These are phyloP conservation scores for Trisateles emortualis DNA, from an alignment of 2,888 invertebrate species.

Conservation along the genomic window DNA sequence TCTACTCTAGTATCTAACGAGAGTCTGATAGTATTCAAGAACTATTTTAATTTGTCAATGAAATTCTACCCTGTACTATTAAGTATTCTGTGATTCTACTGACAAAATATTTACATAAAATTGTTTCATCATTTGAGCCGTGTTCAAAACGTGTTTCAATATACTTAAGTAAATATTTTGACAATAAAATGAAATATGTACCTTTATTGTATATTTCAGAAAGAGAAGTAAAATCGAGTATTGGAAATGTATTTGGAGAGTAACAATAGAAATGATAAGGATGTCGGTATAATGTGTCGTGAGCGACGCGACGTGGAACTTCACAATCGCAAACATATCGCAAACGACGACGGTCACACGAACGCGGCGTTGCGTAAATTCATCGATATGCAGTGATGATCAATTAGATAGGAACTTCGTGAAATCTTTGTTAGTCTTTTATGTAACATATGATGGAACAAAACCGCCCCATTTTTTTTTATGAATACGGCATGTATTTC, in stretches of 20 bases:
- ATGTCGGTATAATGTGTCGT: conserved; percentile 27
- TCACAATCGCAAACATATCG: conserved; percentile 33
- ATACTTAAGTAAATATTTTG: too few relatives aligned
- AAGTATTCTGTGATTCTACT: too few relatives aligned
- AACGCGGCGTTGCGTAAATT: conserved; percentile 64
- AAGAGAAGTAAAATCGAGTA: neutral
- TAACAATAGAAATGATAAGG: conserved; percentile 22
- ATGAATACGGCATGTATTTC: conserved; percentile 9
- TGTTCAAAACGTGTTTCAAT: too few relatives aligned
- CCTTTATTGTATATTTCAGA: neutral
- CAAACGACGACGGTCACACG: conserved; percentile 32
- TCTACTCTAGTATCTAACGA: too few relatives aligned
- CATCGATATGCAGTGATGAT: conserved; percentile 73
- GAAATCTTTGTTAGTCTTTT: conserved; percentile 58
- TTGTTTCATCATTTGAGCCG: too few relatives aligned
- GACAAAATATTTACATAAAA: too few relatives aligned
- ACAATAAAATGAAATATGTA: neutral
- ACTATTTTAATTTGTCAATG: too few relatives aligned
- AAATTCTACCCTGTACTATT: too few relatives aligned
- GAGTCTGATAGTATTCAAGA: too few relatives aligned
- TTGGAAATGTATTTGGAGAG: neutral
- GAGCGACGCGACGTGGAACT: conserved; percentile 40
- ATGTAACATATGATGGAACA: conserved; percentile 61
- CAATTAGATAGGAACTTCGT: conserved; percentile 62
- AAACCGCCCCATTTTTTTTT: conserved; percentile 9